Evolutionary conservation across 2,797 vertebrate genomes (phyloP), one percentile per base, ranked within the genome.

Genomic region (Alfaro cultratus): DNA sequence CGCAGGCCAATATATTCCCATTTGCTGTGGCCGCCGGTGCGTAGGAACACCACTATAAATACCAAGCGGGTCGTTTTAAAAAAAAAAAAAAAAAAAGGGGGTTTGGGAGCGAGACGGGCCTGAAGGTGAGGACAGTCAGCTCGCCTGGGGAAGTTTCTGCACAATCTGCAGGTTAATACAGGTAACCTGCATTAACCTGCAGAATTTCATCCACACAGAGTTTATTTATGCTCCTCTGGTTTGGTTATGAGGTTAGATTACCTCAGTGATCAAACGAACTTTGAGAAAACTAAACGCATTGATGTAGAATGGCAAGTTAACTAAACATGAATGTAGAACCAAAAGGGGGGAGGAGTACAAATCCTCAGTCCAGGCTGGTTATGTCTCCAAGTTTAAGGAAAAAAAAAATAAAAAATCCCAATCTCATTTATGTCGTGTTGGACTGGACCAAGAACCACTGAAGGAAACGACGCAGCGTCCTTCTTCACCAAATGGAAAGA

Each of bases 21-120:
- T 93, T 91, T 85, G 74, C 85, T 78, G 82, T 51, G 76, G 81
- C 83, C 83, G 88, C 82, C 84, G 51, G 81, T 79, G 83, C 79
- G 34, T 41, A 41, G 74, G 87, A 86, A 43, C 81, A n/a, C 74
- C 29, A 84, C 86, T 77, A 62, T 81, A 85, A 90, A 91, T 87
- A 89, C 81, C 85, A 43, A 26, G 45, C 13, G 83, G 79, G 76
- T 83, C 74, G 73, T 90, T 88, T 72, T 74, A 81, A 47, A 23
- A 8, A 1, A 49, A 49, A 8, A 2, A 2, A 23, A 8, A 23
- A 21, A 46, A 15, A 4, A 4, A 2, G 43, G 43, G 7, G 7
- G 46, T 8, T 4, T 46, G 45, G 49, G 21, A 21, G 21, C 21
- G 49, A 18, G 21, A 51, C 11, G n/a, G n/a, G 81, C 49, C 75